Percentiles rank a stretch among this genome's conserved stretches.
Conservation (phyloP, 2,797 vertebrate genomes). For the Protosalanx chinensis region DNA sequence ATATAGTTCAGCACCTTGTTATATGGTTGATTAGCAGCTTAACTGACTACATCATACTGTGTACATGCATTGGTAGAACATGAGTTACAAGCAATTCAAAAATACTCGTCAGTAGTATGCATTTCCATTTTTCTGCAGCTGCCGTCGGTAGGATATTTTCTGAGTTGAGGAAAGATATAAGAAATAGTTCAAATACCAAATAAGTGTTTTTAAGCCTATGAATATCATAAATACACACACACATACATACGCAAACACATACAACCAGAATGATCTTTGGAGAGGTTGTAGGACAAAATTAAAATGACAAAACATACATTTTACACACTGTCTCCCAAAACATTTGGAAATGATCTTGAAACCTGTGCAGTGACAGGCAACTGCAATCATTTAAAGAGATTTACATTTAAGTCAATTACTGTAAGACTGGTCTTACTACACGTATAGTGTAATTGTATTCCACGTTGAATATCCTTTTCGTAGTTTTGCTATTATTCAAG, state of each 20-base stretch:
- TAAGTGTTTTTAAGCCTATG: not conserved
- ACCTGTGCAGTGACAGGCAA: too few species aligned
- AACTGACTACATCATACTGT: conserved; percentile 31
- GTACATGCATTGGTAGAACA: conserved; percentile 27
- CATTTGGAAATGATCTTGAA: too few species aligned
- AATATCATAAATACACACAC: not conserved
- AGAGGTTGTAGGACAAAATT: too few species aligned
- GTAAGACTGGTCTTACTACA: too few species aligned
- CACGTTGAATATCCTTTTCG: not conserved
- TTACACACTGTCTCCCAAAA: too few species aligned
- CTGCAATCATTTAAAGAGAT: too few species aligned
- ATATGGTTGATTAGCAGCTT: conserved; percentile 41
- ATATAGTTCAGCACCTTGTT: conserved; percentile 39
- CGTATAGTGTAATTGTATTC: not conserved
- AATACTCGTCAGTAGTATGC: conserved; percentile 48
- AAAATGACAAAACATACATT: too few species aligned
- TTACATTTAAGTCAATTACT: too few species aligned
- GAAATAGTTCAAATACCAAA: not conserved
- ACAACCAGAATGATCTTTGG: not conserved
- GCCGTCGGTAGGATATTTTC: conserved; percentile 28
- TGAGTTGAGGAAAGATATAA: conserved; percentile 11
- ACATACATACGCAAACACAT: not conserved
- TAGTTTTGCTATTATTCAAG: not conserved
- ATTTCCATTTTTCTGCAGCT: conserved; percentile 35
- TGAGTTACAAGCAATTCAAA: conserved; percentile 24